A percentile compares a stretch with the other conserved stretches of the same genome.
These are phyloP conservation scores for Artibeus lituratus DNA, from an alignment of 2,797 vertebrate species.

Conservation along the genomic window DNA sequence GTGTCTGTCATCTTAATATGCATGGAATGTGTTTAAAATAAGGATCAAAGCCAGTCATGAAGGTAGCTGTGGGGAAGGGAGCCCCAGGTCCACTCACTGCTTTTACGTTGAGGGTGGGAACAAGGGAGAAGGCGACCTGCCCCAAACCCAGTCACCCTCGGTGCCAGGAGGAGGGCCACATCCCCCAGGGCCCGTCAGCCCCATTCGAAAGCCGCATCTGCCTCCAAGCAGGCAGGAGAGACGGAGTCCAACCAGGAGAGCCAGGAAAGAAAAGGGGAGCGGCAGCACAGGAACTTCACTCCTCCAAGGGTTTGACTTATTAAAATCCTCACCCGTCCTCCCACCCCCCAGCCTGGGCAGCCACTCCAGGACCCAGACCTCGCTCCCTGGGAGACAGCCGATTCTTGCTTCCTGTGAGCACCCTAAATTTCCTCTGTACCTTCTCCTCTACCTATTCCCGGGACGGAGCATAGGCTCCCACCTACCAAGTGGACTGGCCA, in stretches of 20 bases:
- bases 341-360: neutral
- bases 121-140: neutral
- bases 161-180: neutral
- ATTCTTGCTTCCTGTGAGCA: neutral
- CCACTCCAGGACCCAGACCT: neutral
- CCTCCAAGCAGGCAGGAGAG: neutral
- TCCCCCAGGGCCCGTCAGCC: too few relatives aligned
- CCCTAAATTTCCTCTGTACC: neutral
- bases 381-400: neutral
- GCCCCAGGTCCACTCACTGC: neutral
- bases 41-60: neutral
- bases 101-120: neutral
- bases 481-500: neutral
- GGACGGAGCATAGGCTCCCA: neutral
- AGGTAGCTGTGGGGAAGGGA: neutral
- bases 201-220: neutral
- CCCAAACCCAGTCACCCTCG: neutral
- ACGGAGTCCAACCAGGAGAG: neutral
- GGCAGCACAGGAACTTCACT: neutral
- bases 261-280: neutral
- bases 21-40: neutral
- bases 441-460: neutral
- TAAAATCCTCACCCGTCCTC: neutral
- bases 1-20: constrained; percentile 15
- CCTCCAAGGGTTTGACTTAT: neutral